Base-by-base conservation (phyloP, 2,888 invertebrate species). In the Dicyrtoma fusca region DNA sequence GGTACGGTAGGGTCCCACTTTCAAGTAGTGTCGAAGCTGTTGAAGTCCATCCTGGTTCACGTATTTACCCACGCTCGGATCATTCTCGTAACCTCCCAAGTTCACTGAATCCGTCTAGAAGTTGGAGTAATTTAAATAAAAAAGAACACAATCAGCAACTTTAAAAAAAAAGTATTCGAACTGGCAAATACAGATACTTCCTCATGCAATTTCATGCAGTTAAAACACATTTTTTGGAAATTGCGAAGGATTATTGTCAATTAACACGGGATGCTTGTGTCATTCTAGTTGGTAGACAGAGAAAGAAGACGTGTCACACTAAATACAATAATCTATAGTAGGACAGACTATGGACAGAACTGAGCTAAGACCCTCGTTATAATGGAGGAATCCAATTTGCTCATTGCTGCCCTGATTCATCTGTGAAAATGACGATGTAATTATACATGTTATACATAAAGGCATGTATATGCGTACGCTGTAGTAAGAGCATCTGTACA, bases 21-120 rank as follows among this genome's bases (percentile, higher is more conserved):
- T 79, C 44, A 80, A 72, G 66, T 79, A 79, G 51, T 80, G 80
- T 34, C 80, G 72, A 25, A 80, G 72, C 62, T 79, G 79, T 71
- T 80, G 79, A 34, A 80, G 77, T 55, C 80, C 80, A 72, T 80
- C 79, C 70, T 80, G 80, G 68, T 80, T 80, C 44, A 80, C 79
- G 64, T 80, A 80, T 65, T 80, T 80, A 14, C 80, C 80, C 51
- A 80, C 75, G 47, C 77, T 76, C 10, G 80, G 80, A 68, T 80
- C 80, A 63, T 80, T 80, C 70, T 77, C 80, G 70, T 77, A 79
- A 4, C 78, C 76, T 10, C 75, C 75, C 49, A 80, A 72, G 63
- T 77, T 78, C 14, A 76, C 71, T n/a, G 72, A 68, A 69, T 80
- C 80, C 66, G 75, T 73, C 79, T 79, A 74, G 47, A 45, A 45